These are phyloP conservation scores for Tinamus major DNA, from an alignment of 2,797 vertebrate genomes.

Conservation along the genomic window DNA sequence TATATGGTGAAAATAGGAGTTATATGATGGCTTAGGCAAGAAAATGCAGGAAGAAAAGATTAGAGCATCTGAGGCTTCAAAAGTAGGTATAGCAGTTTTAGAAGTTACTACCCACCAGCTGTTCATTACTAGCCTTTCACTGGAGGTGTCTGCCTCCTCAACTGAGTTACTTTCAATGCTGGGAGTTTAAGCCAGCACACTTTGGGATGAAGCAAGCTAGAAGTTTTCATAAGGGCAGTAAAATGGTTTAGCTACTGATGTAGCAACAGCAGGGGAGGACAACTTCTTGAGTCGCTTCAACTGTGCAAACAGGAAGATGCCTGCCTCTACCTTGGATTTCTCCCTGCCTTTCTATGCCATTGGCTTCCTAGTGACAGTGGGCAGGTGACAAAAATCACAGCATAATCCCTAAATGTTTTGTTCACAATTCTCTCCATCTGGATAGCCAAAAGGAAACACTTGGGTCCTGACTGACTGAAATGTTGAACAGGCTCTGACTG, in stretches of 20 bases:
- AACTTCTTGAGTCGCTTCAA: neutral
- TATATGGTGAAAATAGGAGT: neutral
- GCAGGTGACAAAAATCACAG: neutral
- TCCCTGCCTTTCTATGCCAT: neutral
- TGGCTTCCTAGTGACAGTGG: neutral
- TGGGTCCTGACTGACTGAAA: neutral
- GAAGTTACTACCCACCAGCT: neutral
- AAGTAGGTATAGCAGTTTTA: neutral
- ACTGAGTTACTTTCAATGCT: neutral
- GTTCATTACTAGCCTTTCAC: neutral
- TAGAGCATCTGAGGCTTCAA: constrained; percentile 18
- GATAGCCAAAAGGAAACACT: neutral
- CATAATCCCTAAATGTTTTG: neutral
- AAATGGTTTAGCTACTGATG: neutral
- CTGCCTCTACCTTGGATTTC: neutral
- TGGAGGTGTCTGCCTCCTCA: neutral
- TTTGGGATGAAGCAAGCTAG: neutral
- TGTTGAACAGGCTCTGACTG: accelerated
- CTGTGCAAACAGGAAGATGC: accelerated
- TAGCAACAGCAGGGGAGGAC: neutral
- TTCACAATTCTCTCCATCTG: neutral
- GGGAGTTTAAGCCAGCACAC: neutral
- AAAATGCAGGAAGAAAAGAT: neutral
- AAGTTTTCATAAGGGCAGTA: neutral
- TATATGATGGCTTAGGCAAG: neutral